These are phyloP conservation scores for Glaucidium brasilianum DNA, from an alignment of 2,113 vertebrate genomes.

Conservation along the genomic window DNA sequence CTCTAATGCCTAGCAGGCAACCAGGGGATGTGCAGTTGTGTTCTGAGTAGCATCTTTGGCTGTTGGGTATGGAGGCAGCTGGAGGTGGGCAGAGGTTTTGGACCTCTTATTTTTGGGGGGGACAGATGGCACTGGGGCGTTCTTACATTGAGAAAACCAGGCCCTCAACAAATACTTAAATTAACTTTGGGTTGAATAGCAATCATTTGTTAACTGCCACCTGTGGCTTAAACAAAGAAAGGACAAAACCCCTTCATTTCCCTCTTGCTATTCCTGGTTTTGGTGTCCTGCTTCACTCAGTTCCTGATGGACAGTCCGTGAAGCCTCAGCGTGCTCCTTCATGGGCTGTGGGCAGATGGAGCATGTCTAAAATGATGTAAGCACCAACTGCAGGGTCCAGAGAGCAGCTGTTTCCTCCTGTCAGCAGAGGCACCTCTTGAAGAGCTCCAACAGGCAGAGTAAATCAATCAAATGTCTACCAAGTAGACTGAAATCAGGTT, in stretches of 20 bases:
- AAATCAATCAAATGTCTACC: neutral
- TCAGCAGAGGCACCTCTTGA: neutral
- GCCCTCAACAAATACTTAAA: neutral
- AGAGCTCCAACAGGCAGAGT: neutral
- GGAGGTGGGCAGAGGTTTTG: neutral
- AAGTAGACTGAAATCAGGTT: neutral
- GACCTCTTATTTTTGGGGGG: rapidly evolving
- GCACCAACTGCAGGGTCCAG: neutral
- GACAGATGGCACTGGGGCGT: neutral
- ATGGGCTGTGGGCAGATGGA: neutral
- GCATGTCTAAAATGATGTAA: neutral
- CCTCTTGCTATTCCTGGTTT: neutral
- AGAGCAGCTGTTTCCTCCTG: neutral
- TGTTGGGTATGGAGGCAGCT: neutral
- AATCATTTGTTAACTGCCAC: neutral
- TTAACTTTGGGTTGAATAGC: neutral
- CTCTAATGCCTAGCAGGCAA: too few relatives aligned
- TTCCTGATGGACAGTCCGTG: too few relatives aligned
- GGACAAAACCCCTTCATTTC: neutral
- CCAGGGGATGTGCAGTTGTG: neutral
- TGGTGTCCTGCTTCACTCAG: neutral
- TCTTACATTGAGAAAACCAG: neutral
- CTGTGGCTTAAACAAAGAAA: neutral
- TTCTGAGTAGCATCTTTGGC: neutral
- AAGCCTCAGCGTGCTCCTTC: neutral